Conservation (phyloP, 2,113 vertebrate species). For the Sciurus niger region DNA sequence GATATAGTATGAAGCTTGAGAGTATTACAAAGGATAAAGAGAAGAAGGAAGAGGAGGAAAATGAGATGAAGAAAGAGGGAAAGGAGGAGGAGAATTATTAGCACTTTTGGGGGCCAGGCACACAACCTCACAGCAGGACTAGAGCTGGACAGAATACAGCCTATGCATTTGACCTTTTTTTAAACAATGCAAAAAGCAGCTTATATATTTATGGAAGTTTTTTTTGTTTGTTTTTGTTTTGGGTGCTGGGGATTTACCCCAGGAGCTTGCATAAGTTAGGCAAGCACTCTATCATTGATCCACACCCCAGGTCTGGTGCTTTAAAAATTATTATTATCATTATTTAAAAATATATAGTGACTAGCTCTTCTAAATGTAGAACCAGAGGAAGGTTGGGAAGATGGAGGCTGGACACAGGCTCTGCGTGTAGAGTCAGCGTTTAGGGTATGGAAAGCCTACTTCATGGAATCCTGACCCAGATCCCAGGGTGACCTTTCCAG, state of each 20-base stretch:
- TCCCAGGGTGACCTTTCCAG: background rate
- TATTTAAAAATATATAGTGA: background rate
- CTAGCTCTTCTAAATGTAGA: background rate
- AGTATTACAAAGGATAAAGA: background rate
- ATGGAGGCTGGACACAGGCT: no score
- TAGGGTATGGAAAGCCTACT: background rate
- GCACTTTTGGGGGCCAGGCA: background rate
- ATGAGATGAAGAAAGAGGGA: background rate
- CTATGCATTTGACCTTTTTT: background rate
- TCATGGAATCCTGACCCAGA: background rate
- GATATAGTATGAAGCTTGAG: background rate
- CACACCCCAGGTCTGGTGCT: background rate
- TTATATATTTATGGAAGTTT: background rate
- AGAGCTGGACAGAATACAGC: background rate
- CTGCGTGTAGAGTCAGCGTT: background rate
- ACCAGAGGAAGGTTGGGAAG: background rate
- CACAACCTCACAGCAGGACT: background rate
- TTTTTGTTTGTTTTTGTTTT: no score
- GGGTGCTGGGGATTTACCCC: no score
- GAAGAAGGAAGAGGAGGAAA: background rate
- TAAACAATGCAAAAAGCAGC: background rate
- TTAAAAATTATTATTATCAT: background rate
- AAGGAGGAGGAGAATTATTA: background rate
- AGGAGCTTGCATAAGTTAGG: no score
- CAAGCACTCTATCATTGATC: no score